These are phyloP conservation scores for Periplaneta americana DNA, from an alignment of 1,140 invertebrate species.

Conservation along the genomic window DNA sequence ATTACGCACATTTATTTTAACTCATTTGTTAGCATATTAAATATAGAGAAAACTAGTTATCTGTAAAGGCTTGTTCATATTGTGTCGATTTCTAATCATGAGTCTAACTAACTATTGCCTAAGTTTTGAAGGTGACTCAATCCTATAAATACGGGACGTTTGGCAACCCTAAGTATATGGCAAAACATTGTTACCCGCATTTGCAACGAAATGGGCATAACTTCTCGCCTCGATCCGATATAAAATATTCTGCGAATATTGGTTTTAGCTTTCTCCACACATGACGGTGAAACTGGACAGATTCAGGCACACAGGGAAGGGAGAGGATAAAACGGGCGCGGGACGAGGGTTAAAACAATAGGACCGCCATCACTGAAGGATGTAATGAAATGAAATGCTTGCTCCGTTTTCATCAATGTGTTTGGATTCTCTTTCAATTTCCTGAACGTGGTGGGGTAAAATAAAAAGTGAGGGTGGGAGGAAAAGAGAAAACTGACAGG, in stretches of 20 bases:
- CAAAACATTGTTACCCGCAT: too few relatives aligned
- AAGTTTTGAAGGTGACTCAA: too few relatives aligned
- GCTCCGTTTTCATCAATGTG: not conserved
- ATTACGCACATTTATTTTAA: too few relatives aligned
- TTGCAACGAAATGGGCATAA: too few relatives aligned
- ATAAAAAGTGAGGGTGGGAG: not conserved
- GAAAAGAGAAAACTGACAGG: not conserved
- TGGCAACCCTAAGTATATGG: too few relatives aligned
- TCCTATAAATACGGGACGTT: too few relatives aligned
- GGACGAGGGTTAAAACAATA: not conserved
- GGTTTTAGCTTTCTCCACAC: not conserved
- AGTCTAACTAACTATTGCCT: too few relatives aligned
- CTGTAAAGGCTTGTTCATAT: too few relatives aligned
- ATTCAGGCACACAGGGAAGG: not conserved
- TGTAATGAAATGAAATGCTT: not conserved
- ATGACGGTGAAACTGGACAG: not conserved
- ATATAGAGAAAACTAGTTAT: too few relatives aligned
- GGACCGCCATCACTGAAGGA: not conserved
- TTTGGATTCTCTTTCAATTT: not conserved
- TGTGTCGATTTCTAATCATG: too few relatives aligned
- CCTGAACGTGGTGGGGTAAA: not conserved
- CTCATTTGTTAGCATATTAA: too few relatives aligned
- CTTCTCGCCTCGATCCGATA: too few relatives aligned
- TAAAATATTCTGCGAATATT: not conserved
- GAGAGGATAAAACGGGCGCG: not conserved